These are phyloP conservation scores for Stylophora pistillata DNA, from an alignment of 64 coral and sea anemone species.

Conservation along the genomic window DNA sequence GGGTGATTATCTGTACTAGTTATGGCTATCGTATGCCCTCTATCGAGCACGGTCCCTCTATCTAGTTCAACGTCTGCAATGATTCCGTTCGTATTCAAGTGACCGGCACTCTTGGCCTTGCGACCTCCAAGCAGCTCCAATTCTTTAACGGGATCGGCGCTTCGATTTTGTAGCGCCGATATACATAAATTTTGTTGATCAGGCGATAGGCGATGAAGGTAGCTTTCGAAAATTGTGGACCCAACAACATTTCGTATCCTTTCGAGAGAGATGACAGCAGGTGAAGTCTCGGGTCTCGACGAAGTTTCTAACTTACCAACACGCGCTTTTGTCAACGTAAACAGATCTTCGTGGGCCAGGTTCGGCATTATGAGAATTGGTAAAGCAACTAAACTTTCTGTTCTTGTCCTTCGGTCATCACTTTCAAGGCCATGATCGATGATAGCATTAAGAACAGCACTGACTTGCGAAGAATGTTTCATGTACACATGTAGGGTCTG, in stretches of 20 bases:
- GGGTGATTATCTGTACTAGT: conserved; percentile 47
- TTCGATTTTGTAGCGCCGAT: conserved; percentile 68
- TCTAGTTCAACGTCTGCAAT: conserved; percentile 39
- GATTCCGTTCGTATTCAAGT: conserved; percentile 79
- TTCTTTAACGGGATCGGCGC: conserved; percentile 39
- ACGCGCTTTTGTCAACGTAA: conserved; percentile 91
- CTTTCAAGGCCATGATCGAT: conserved; percentile 95
- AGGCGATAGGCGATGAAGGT: conserved; percentile 71
- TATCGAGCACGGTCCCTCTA: conserved; percentile 62
- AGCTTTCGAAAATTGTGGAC: conserved; percentile 76
- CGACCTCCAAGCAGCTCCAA: conserved; percentile 62
- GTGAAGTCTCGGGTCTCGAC: conserved; percentile 82
- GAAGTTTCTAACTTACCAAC: conserved; percentile 78
- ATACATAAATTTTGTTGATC: conserved; percentile 74
- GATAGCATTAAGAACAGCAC: conserved; percentile 86
- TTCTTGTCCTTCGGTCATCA: conserved; percentile 90
- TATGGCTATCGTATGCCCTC: conserved; percentile 83
- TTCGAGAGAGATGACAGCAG: conserved; percentile 90
- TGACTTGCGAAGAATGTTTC: conserved; percentile 84
- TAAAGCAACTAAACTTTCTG: conserved; percentile 92
- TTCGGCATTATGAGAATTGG: conserved; percentile 97
- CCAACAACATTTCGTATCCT: conserved; percentile 96
- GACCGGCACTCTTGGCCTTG: conserved; percentile 89
- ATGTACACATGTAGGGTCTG: conserved; percentile 99
- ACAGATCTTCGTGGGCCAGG: conserved; percentile 97